Percentiles rank a stretch among this genome's conserved stretches.
These are phyloP conservation scores for Melanerpes aurifrons DNA, from an alignment of 2,113 vertebrate species.

Conservation along the genomic window DNA sequence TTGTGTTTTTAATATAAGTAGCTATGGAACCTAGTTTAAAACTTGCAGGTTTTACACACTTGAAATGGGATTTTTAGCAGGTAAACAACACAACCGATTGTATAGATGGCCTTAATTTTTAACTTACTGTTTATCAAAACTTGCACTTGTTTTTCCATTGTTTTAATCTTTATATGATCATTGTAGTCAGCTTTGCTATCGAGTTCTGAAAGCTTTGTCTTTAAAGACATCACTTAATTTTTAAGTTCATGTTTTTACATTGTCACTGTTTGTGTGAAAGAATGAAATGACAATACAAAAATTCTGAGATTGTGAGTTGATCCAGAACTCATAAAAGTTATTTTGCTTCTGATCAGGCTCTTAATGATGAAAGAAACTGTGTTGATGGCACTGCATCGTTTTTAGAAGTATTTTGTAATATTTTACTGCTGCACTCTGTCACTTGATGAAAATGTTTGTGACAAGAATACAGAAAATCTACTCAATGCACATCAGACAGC, in stretches of 20 bases:
- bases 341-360: not conserved
- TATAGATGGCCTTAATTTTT: not conserved
- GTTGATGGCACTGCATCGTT: not conserved
- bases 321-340: not conserved
- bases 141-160: not conserved
- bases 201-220: not conserved
- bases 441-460: not conserved
- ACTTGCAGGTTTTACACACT: not conserved
- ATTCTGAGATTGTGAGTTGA: not conserved
- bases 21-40: not conserved
- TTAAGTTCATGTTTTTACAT: not conserved
- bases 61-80: not conserved
- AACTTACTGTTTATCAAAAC: not conserved
- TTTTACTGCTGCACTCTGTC: not conserved
- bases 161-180: not conserved
- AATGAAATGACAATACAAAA: not conserved
- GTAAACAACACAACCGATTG: not conserved
- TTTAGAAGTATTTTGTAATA: not conserved
- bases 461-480: not conserved
- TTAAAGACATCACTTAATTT: not conserved
- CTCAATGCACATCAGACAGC: not conserved
- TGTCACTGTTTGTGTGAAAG: not conserved
- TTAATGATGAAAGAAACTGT: not conserved
- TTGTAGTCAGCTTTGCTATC: not conserved
- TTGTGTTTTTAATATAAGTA: not conserved